Conservation (phyloP, 2,797 vertebrate species). For the Rhinophrynus dorsalis region DNA sequence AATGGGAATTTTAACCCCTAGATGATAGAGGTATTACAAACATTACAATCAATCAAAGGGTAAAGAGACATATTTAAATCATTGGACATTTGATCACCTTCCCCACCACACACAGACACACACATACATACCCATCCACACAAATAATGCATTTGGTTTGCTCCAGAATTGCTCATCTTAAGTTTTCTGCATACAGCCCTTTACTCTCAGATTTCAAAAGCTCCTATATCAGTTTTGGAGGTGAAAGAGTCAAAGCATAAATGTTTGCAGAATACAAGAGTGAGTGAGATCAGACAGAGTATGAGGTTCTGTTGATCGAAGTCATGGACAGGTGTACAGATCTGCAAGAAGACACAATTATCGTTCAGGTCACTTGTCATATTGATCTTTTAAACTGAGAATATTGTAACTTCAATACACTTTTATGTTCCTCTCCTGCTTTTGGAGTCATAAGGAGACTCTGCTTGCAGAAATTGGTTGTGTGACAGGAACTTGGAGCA, state of each 20-base stretch:
- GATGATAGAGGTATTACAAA: too few relatives aligned
- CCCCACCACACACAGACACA: too few relatives aligned
- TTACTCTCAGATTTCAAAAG: constrained; percentile 1
- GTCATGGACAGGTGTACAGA: constrained; percentile 4
- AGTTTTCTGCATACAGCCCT: too few relatives aligned
- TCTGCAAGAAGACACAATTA: constrained; percentile 7
- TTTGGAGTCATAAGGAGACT: constrained; percentile 1
- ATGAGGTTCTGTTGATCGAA: constrained; percentile 16
- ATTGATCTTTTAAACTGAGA: constrained; percentile 12
- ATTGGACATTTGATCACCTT: too few relatives aligned
- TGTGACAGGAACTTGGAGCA: constrained; percentile 20
- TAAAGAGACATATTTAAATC: too few relatives aligned
- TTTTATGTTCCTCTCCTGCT: not conserved
- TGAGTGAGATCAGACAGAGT: not conserved
- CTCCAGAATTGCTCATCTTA: too few relatives aligned
- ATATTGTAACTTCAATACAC: constrained; percentile 33
- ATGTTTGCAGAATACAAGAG: constrained; percentile 2
- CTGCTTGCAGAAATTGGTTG: constrained; percentile 4
- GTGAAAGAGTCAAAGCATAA: constrained; percentile 7
- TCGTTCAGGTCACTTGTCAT: constrained; percentile 3
- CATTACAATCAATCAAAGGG: too few relatives aligned
- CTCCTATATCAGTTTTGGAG: not conserved
- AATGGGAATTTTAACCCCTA: too few relatives aligned
- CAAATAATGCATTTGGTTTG: too few relatives aligned
- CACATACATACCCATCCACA: too few relatives aligned